A percentile compares a stretch with the other conserved stretches of the same genome.
These are phyloP conservation scores for Petrosia ficiformis DNA, from an alignment of 37 sponge, comb jelly and placozoan genomes.

Conservation along the genomic window DNA sequence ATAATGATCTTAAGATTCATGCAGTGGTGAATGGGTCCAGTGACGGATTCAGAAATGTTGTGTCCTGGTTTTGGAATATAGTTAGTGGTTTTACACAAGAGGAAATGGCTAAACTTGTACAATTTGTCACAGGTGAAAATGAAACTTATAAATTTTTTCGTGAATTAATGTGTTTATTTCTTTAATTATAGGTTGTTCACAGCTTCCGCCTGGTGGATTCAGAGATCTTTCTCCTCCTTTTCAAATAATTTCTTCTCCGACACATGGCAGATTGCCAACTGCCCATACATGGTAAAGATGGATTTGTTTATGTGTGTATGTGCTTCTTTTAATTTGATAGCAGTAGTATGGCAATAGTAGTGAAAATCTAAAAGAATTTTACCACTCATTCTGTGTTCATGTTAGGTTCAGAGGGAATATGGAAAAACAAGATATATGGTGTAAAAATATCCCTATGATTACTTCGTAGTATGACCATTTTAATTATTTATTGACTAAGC, in stretches of 20 bases:
- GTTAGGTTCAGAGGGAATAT: too few species aligned
- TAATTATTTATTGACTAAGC: too few species aligned
- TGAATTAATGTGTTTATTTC: too few species aligned
- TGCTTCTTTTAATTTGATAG: not conserved
- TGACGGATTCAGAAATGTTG: conserved; percentile 33
- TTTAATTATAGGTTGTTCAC: conserved; percentile 67
- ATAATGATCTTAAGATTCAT: conserved; percentile 63
- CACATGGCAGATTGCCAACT: conserved; percentile 66
- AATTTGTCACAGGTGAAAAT: conserved; percentile 70
- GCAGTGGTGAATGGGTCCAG: conserved; percentile 32
- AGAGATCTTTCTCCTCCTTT: conserved; percentile 67
- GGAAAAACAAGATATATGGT: too few species aligned
- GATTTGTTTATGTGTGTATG: not conserved
- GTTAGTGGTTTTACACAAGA: conserved; percentile 81
- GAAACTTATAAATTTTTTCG: not conserved
- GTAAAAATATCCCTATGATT: too few species aligned
- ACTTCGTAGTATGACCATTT: too few species aligned
- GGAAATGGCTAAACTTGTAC: conserved; percentile 79
- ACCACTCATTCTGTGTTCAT: too few species aligned
- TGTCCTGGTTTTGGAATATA: conserved; percentile 84
- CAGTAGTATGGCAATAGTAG: not conserved
- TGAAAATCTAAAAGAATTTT: not conserved
- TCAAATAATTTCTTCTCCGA: conserved; percentile 60
- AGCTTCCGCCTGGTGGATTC: conserved; percentile 90
- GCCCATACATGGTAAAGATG: conserved; percentile 84